Percentiles rank a stretch among this genome's conserved stretches.
phyloP scores from a whole-genome alignment of 2,797 vertebrate species.

The Leptodactylus fallax region DNA sequence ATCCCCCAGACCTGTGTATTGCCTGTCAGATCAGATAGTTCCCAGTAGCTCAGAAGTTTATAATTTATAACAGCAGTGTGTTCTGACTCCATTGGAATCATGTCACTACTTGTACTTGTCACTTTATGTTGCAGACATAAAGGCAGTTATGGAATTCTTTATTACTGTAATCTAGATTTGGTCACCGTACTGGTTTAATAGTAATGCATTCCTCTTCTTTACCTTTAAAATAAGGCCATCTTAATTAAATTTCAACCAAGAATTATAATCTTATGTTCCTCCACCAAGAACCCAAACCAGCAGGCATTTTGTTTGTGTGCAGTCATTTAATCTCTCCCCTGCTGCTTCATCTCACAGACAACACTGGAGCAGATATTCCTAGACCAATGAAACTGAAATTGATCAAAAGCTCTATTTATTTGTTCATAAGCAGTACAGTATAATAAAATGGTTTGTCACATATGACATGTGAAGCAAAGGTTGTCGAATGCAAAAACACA shows the following conservation, averaged over 20 bases:
- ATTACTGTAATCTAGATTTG: background rate
- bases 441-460: background rate
- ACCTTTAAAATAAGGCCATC: background rate
- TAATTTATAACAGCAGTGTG: too few relatives aligned
- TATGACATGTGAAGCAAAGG: background rate
- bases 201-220: background rate
- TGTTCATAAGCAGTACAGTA: background rate
- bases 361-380: background rate
- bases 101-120: background rate
- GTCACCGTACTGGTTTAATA: too few relatives aligned
- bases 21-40: too few relatives aligned
- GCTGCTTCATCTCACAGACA: background rate
- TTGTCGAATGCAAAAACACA: background rate
- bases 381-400: background rate
- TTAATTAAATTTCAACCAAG: background rate
- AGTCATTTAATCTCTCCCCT: background rate
- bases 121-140: background rate
- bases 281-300: background rate
- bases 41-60: too few relatives aligned
- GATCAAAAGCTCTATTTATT: slow-evolving; percentile 17
- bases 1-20: too few relatives aligned
- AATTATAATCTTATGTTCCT: background rate
- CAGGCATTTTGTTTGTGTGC: background rate
- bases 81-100: too few relatives aligned
- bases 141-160: background rate